Conservation (phyloP, 30 jellyfish, hydroid and myxozoan species). For the Pseudorhiza aurosa region DNA sequence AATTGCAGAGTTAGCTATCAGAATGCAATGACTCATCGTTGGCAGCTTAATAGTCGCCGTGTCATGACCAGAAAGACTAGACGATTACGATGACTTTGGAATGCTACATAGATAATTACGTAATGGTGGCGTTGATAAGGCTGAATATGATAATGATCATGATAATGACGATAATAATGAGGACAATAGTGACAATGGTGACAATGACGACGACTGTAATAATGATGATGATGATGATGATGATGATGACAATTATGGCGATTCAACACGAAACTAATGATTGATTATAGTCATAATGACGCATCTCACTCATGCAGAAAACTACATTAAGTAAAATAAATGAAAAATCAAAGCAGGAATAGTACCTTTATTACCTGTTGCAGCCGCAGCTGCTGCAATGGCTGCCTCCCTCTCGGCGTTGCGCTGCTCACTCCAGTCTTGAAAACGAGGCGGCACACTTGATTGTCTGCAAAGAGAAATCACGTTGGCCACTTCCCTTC, state of each 20-base stretch:
- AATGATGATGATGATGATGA: background rate
- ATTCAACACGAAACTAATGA: too few species aligned
- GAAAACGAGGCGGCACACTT: conserved; percentile 68
- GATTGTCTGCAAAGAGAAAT: conserved; percentile 38
- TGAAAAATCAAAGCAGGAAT: background rate
- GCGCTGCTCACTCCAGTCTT: conserved; percentile 73
- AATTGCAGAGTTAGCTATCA: too few species aligned
- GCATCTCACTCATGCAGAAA: background rate
- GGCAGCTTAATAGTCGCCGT: too few species aligned
- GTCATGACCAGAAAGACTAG: too few species aligned
- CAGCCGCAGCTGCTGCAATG: conserved; percentile 93
- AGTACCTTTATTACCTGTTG: conserved; percentile 81
- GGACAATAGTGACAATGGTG: background rate
- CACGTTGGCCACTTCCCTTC: background rate
- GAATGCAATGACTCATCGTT: too few species aligned
- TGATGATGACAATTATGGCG: background rate
- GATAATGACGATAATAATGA: background rate
- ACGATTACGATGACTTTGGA: too few species aligned
- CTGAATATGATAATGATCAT: background rate
- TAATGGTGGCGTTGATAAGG: background rate
- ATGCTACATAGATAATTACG: background rate
- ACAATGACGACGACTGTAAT: background rate
- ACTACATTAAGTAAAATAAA: background rate
- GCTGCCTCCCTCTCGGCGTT: conserved; percentile 95
- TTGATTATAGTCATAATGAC: too few species aligned